Percentiles rank a stretch among this genome's conserved stretches.
phyloP scores from a whole-genome alignment of 92 coral and sea anemone genomes.

The Epizoanthus rinbou region DNA sequence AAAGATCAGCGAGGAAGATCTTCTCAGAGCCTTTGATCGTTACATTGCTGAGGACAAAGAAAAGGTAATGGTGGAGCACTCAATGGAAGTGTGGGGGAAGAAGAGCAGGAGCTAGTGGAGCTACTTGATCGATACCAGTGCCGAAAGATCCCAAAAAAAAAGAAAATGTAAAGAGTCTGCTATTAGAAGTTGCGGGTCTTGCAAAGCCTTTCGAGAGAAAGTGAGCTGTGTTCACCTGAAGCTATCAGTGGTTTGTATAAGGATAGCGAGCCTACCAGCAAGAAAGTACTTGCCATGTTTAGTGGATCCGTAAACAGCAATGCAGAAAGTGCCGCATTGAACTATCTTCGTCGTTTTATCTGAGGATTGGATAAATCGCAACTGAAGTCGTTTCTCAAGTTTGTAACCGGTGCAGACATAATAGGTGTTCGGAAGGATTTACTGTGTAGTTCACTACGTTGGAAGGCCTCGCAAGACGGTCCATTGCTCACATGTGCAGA shows the following conservation, averaged over 20 bases:
- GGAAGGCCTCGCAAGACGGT: slow-evolving; percentile 56
- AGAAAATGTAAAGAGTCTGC: slow-evolving; percentile 19
- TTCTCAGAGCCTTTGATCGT: slow-evolving; percentile 5
- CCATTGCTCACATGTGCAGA: slow-evolving; percentile 57
- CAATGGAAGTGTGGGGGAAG: slow-evolving; percentile 6
- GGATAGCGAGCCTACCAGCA: slow-evolving; percentile 7
- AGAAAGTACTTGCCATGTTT: slow-evolving; percentile 26
- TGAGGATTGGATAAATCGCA: slow-evolving; percentile 41
- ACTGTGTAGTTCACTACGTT: slow-evolving; percentile 53
- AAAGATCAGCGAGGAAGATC: slow-evolving; percentile 5
- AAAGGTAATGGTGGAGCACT: not conserved
- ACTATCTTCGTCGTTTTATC: slow-evolving; percentile 26
- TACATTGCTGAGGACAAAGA: slow-evolving; percentile 21
- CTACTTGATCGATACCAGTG: slow-evolving; percentile 39
- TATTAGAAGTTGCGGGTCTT: slow-evolving; percentile 43
- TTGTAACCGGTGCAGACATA: slow-evolving; percentile 62
- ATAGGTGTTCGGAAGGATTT: slow-evolving; percentile 42
- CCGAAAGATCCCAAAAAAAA: slow-evolving; percentile 27
- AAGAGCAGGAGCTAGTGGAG: slow-evolving; percentile 29
- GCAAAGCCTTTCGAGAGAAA: not conserved
- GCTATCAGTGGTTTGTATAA: slow-evolving; percentile 24
- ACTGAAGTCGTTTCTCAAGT: slow-evolving; percentile 58
- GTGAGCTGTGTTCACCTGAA: not conserved
- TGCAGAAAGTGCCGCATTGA: slow-evolving; percentile 36
- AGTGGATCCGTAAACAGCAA: slow-evolving; percentile 3